A percentile compares a stretch with the other conserved stretches of the same genome.
phyloP scores from a whole-genome alignment of 2,797 vertebrate genomes.

The Coilia nasus region DNA sequence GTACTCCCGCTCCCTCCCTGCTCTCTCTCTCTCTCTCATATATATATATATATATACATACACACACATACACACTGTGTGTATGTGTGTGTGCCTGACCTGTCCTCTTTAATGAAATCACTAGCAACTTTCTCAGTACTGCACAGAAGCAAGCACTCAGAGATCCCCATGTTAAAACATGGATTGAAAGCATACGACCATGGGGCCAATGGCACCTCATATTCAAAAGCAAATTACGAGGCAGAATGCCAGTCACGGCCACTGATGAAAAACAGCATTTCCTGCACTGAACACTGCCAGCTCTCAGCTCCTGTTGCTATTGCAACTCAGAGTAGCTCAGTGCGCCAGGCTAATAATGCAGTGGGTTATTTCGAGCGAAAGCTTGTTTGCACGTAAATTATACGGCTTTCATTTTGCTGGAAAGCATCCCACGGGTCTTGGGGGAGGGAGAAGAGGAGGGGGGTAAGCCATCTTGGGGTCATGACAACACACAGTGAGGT shows the following conservation, averaged over 20 bases:
- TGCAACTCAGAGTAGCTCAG: not conserved
- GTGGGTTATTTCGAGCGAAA: slow-evolving; percentile 9
- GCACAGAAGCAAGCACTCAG: not conserved
- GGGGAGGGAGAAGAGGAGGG: not conserved
- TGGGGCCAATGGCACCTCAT: not conserved
- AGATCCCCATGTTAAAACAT: not conserved
- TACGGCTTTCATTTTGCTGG: slow-evolving; percentile 19
- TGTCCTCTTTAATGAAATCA: not conserved
- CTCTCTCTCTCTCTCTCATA: no score
- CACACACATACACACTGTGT: not conserved
- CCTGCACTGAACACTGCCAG: not conserved
- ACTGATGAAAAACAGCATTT: not conserved
- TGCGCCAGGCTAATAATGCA: slow-evolving; percentile 7
- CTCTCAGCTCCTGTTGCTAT: not conserved
- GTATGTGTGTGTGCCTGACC: not conserved
- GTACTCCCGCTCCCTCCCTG: no score
- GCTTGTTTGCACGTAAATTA: slow-evolving; percentile 15
- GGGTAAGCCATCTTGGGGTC: slow-evolving; percentile 28
- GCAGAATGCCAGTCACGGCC: not conserved
- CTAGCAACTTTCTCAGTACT: not conserved
- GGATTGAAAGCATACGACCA: not conserved
- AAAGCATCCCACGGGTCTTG: not conserved
- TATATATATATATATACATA: no score
- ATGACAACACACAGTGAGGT: not conserved
- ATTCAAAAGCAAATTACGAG: not conserved